Evolutionary conservation across 1,140 invertebrate genomes (phyloP).

Genomic region (Sminthurinus signatus): DNA sequence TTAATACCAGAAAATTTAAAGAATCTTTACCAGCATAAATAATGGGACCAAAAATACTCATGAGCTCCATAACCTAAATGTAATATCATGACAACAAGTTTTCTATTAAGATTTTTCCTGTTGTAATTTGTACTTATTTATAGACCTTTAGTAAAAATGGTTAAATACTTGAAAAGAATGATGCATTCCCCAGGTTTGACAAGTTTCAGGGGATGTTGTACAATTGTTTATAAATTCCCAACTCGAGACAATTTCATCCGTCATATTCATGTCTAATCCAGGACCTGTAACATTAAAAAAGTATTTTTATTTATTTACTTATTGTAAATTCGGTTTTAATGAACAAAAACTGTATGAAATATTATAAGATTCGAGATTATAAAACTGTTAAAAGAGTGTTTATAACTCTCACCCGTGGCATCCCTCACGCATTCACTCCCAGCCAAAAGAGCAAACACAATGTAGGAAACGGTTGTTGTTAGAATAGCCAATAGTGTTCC

Average conservation of each 20-base stretch:
- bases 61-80: constrained; percentile 76
- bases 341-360: no score
- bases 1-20: constrained; percentile 50
- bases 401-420: constrained; percentile 64
- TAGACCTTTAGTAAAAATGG: neutral
- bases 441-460: constrained; percentile 70
- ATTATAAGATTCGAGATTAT: no score
- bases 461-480: constrained; percentile 74
- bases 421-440: constrained; percentile 67
- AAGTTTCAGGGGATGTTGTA: constrained; percentile 47
- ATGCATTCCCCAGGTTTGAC: constrained; percentile 65
- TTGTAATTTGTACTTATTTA: no score
- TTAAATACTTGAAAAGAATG: constrained; percentile 72
- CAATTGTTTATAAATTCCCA: constrained; percentile 35
- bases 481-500: constrained; percentile 83
- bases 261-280: constrained; percentile 47
- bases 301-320: no score
- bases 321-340: no score
- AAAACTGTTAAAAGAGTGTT: no score
- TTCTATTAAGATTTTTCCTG: no score
- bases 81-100: no score
- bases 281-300: constrained; percentile 47
- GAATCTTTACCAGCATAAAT: constrained; percentile 93
- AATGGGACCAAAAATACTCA: constrained; percentile 80
- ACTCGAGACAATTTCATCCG: constrained; percentile 19